phyloP scores from a whole-genome alignment of 2,113 vertebrate species.

The Cryptotis parvus region DNA sequence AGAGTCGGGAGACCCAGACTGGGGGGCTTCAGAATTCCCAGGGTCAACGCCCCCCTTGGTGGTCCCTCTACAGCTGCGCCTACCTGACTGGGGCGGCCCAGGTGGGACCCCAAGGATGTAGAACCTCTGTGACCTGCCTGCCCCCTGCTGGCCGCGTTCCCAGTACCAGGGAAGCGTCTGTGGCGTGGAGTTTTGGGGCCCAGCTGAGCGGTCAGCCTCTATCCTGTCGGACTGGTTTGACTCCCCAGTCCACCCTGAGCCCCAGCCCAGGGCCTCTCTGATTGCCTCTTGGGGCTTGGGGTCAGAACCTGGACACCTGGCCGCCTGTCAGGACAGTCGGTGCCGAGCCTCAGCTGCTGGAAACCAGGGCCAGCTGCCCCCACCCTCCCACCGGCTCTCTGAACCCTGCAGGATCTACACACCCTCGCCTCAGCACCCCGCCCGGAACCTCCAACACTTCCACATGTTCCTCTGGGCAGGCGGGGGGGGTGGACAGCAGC shows the following conservation, averaged over 20 bases:
- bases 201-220: neutral
- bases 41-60: no score
- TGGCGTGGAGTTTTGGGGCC: no score
- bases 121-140: neutral
- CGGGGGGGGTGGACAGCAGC: neutral
- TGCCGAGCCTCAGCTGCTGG: neutral
- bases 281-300: neutral
- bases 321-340: neutral
- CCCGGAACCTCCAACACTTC: neutral
- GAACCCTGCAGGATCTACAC: neutral
- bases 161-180: neutral
- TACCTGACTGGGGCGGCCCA: no score
- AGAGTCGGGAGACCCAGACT: neutral
- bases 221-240: slow-evolving; percentile 65
- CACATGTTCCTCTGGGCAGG: neutral
- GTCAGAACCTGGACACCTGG: neutral
- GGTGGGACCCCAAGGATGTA: neutral
- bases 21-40: neutral
- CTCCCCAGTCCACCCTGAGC: neutral
- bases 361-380: neutral
- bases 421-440: neutral
- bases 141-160: neutral
- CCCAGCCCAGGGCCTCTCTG: slow-evolving; percentile 34
- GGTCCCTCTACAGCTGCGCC: no score
- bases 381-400: no score